phyloP scores from a whole-genome alignment of 2,888 invertebrate genomes.

The Antheraea assamensis region DNA sequence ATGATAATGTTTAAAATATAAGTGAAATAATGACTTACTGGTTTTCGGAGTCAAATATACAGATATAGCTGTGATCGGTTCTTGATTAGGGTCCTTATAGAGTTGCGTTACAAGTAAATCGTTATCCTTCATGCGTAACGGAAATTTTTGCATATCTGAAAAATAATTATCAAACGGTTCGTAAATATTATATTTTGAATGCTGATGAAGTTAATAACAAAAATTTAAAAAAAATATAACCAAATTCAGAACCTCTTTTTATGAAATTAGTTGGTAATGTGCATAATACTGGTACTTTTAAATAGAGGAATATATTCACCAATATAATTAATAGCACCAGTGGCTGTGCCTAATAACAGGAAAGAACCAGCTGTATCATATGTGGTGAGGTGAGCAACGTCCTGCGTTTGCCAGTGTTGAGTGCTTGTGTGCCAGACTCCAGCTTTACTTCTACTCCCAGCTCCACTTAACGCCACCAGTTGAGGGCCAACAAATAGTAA shows the following conservation, averaged over 20 bases:
- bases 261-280: background rate
- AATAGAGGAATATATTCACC: constrained; percentile 82
- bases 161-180: constrained; percentile 34
- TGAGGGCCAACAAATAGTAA: constrained; percentile 99
- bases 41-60: constrained; percentile 99
- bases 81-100: constrained; percentile 96
- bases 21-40: constrained; percentile 86
- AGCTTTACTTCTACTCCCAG: constrained; percentile 86
- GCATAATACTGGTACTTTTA: background rate
- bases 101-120: constrained; percentile 98
- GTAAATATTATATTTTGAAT: no score
- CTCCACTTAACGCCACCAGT: constrained; percentile 94
- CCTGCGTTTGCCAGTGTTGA: constrained; percentile 98
- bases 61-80: constrained; percentile 98
- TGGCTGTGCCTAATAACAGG: constrained; percentile 95
- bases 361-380: constrained; percentile 99
- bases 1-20: background rate
- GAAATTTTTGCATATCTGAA: constrained; percentile 99
- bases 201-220: no score
- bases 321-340: constrained; percentile 98
- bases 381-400: constrained; percentile 96
- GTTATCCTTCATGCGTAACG: constrained; percentile 99
- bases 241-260: no score
- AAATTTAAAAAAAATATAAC: no score
- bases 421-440: constrained; percentile 99